Evolutionary conservation across 23 tunicate genomes (phyloP).

Genomic region (Halocynthia aurantium): DNA sequence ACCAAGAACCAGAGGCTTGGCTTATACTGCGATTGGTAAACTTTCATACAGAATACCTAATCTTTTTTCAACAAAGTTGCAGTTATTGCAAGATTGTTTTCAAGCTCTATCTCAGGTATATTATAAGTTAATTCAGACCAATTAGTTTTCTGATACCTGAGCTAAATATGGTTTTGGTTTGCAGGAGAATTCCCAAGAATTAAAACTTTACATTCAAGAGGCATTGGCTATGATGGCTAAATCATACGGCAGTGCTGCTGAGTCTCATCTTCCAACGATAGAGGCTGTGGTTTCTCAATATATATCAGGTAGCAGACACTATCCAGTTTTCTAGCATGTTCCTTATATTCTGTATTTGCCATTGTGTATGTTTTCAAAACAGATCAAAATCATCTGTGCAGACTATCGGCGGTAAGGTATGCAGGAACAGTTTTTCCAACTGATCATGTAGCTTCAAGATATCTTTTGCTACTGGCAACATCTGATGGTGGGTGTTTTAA

Average conservation of each 20-base stretch:
- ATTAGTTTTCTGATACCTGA: neutral
- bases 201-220: slow-evolving; percentile 40
- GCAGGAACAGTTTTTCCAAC: slow-evolving; percentile 45
- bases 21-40: slow-evolving; percentile 50
- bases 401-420: slow-evolving; percentile 52
- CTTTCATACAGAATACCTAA: slow-evolving; percentile 37
- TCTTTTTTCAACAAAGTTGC: slow-evolving; percentile 27
- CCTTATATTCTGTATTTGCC: slow-evolving; percentile 2
- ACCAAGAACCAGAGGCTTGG: slow-evolving; percentile 26
- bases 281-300: slow-evolving; percentile 24
- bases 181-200: slow-evolving; percentile 36
- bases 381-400: slow-evolving; percentile 41
- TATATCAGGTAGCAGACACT: slow-evolving; percentile 22
- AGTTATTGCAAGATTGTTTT: slow-evolving; percentile 33
- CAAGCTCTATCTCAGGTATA: slow-evolving; percentile 47
- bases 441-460: slow-evolving; percentile 53
- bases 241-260: slow-evolving; percentile 17
- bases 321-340: neutral
- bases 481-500: slow-evolving; percentile 49
- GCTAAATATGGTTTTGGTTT: neutral
- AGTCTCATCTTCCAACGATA: neutral
- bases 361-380: slow-evolving; percentile 2
- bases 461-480: slow-evolving; percentile 49
- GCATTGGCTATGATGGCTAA: slow-evolving; percentile 33
- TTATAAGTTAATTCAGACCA: neutral